These are phyloP conservation scores for Chlorops oryzae DNA, from an alignment of 1,140 invertebrate species.

Conservation along the genomic window DNA sequence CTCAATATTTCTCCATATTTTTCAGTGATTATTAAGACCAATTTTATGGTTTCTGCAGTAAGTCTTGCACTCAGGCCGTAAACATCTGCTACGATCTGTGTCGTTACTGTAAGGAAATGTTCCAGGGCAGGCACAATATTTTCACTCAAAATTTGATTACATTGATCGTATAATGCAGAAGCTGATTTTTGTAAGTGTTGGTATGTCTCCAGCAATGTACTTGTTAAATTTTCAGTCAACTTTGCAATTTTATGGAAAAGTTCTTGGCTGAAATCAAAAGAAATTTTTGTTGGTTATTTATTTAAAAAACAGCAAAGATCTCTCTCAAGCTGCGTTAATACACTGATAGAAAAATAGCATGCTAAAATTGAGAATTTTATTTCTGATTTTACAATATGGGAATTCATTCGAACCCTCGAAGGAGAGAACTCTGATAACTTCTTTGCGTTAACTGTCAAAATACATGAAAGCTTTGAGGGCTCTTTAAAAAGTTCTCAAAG, in stretches of 20 bases:
- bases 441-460: no score
- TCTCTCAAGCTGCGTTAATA: no score
- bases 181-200: constrained; percentile 48
- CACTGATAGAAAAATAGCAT: no score
- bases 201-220: constrained; percentile 49
- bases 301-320: background rate
- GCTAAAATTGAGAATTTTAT: no score
- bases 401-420: no score
- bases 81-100: constrained; percentile 23
- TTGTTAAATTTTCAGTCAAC: constrained; percentile 49
- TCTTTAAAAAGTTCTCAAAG: no score
- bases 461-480: no score
- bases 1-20: constrained; percentile 61
- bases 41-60: constrained; percentile 23
- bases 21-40: constrained; percentile 22
- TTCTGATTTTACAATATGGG: no score
- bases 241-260: constrained; percentile 44
- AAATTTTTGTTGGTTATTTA: background rate
- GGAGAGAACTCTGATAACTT: no score
- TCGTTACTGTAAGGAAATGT: constrained; percentile 18
- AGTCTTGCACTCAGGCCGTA: constrained; percentile 20
- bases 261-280: constrained; percentile 17
- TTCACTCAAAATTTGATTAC: constrained; percentile 55
- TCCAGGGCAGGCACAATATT: constrained; percentile 42
- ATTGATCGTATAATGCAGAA: constrained; percentile 41